Evolutionary conservation across 2,113 vertebrate genomes (phyloP), one percentile per base, ranked within the genome.

Genomic region (Stercorarius parasiticus): DNA sequence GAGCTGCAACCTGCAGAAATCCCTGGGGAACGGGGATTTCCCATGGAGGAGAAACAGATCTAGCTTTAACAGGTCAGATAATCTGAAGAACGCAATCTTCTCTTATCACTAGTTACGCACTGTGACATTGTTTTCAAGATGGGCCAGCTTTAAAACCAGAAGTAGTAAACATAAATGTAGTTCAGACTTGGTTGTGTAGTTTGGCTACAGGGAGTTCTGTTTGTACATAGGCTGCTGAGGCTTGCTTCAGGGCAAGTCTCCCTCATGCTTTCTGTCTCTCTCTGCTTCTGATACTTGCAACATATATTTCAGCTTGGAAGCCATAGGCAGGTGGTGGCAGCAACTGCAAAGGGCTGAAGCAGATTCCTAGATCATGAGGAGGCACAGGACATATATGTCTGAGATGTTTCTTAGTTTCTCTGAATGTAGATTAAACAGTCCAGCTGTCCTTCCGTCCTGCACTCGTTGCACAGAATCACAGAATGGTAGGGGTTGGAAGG

Each of bases 1-100:
- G 38, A 50, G 32, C 26, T 67, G 40, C 40, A 85, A 3, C 21
- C 36, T 62, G 53, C 49, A 64, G 43, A 76, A 69, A 32, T 52
- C 23, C 26, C 13, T 15, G 38, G 13, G 43, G 3, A 80, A 26
- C 0, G 0, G 14, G 30, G 6, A 64, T 70, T 58, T 70, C 42
- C 21, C 9, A 4, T 45, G 29, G 38, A 36, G 18, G 38, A 80
- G 59, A 38, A 79, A 16, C n/a, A 65, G 47, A 38, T 62, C 49
- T 62, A 69, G 26, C 18, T 86, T 59, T 52, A 86, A 55, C 5
- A 15, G 34, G 61, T 58, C 49, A 58, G 40, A 3, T 52, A 56
- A 45, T 45, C n/a, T 45, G 15, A 73, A 45, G 40, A 79, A 40
- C 11, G 9, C 30, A n/a, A 3, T 66, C 47, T 90, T 81, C 13